Evolutionary conservation across 2,113 vertebrate species (phyloP), one percentile per base, ranked within the genome.

Genomic region (Catharus bicknelli): DNA sequence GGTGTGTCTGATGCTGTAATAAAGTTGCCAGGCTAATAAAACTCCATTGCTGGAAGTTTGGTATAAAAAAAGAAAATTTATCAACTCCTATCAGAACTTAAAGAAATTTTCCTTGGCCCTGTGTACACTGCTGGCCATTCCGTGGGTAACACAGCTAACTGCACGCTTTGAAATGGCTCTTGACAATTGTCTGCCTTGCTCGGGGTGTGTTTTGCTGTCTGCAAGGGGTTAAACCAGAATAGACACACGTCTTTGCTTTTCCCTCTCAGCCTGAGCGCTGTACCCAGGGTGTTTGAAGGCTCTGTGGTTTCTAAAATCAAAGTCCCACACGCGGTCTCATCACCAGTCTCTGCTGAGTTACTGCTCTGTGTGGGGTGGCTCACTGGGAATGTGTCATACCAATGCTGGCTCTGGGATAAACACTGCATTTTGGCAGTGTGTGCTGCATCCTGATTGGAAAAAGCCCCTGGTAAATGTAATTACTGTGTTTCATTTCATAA

Each of bases 401-500:
- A 63, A 0, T 86, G 90, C 72, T 93, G 77, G 21, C 79, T 90
- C 59, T 58, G 64, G 72, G 58, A 87, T 83, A 81, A 88, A 73
- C 32, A 69, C 59, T 73, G 75, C 57, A 25, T 45, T 93, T 79
- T 68, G 26, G 67, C 63, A 57, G 68, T 4, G 32, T 20, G 16
- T 55, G 58, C 74, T 80, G 79, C 75, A 70, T 66, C 83, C 40
- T 90, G 83, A 94, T 82, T 89, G 94, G 79, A 86, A 93, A 91
- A 90, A 89, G 47, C 63, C 82, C 77, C 85, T 3, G 6, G 75
- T 88, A 58, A 92, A 90, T 78, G 55, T 83, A 61, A 85, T 88
- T 23, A 70, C 54, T 32, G 4, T 64, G 64, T 95, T 95, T 86
- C 55, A 23, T 93, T 91, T 93, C 70, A 42, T 67, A 78, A 77